These are phyloP conservation scores for Anguilla marmorata DNA, from an alignment of 2,797 vertebrate genomes.

Conservation along the genomic window DNA sequence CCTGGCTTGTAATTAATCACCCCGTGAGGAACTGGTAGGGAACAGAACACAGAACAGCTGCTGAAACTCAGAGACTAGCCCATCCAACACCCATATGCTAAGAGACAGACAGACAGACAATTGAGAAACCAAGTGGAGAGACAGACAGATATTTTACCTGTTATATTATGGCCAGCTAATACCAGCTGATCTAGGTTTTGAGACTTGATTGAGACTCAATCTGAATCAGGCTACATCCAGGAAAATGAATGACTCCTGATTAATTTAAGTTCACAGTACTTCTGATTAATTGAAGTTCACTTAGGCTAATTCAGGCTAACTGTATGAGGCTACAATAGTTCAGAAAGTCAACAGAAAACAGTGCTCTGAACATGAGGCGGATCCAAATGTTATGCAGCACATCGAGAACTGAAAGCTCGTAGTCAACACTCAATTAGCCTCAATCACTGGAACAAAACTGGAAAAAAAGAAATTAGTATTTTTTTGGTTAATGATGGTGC, in stretches of 20 bases:
- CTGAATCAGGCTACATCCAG: background rate
- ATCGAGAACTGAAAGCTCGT: too few species aligned
- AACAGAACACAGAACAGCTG: background rate
- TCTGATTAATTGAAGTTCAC: background rate
- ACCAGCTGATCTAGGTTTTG: background rate
- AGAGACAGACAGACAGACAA: background rate
- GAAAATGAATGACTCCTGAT: background rate
- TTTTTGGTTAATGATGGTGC: background rate
- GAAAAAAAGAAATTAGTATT: background rate
- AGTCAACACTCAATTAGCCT: slow-evolving; percentile 1
- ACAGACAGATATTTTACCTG: background rate
- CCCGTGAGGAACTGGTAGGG: background rate
- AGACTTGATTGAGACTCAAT: background rate
- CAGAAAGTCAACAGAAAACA: background rate
- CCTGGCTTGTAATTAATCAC: background rate
- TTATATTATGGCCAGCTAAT: background rate
- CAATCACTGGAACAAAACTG: background rate
- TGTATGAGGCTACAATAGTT: background rate
- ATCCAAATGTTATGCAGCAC: background rate
- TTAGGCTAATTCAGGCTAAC: background rate
- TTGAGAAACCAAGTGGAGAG: background rate
- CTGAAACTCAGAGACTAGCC: background rate
- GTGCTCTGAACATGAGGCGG: background rate
- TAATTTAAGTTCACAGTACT: background rate
- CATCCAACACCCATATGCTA: background rate